Evolutionary conservation across 1,140 invertebrate species (phyloP).

Genomic region (Anoplolepis gracilipes): DNA sequence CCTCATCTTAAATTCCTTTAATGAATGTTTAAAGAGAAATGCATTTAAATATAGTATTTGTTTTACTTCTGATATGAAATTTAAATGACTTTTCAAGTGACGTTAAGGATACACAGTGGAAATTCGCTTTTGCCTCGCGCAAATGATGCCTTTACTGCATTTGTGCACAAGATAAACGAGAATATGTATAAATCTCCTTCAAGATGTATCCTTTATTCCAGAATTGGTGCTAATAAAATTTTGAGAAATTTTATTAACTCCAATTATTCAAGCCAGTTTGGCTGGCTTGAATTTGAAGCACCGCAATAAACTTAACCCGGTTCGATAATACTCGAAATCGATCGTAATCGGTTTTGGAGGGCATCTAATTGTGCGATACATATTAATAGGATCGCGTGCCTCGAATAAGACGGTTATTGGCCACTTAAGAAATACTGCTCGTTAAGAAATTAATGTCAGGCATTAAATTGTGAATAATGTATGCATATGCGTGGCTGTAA

Average conservation of each 20-base stretch:
- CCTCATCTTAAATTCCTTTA: neutral
- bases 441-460: constrained; percentile 13
- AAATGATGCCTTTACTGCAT: neutral
- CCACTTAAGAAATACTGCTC: neutral
- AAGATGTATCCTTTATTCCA: neutral
- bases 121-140: neutral
- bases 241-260: neutral
- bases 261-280: neutral
- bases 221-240: too few relatives aligned
- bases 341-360: constrained; percentile 29
- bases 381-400: constrained; percentile 44
- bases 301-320: neutral
- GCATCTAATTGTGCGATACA: constrained; percentile 1
- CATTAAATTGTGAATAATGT: constrained; percentile 2
- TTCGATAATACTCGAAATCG: constrained; percentile 33
- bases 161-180: neutral
- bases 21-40: neutral
- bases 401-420: neutral
- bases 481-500: neutral
- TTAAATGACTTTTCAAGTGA: neutral
- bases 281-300: neutral
- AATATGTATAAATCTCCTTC: neutral
- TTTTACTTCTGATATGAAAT: neutral
- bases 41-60: neutral
- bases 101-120: neutral